phyloP scores from a whole-genome alignment of 2,113 vertebrate genomes.

The Myrmecophaga tridactyla region DNA sequence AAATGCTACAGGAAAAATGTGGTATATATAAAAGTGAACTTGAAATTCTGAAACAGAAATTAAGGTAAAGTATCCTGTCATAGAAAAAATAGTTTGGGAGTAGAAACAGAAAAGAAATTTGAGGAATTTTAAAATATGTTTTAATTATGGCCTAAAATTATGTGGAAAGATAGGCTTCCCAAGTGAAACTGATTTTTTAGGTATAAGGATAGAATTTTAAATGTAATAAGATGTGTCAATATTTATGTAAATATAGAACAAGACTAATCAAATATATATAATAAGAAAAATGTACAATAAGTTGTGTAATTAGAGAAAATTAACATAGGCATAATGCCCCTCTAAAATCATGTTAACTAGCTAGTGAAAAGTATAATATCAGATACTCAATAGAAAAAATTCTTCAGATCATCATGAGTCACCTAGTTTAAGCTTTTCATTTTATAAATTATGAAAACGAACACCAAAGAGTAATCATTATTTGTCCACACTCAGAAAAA shows the following conservation, averaged over 20 bases:
- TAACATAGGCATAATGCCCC: background rate
- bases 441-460: background rate
- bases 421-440: background rate
- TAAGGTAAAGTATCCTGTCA: constrained; percentile 84
- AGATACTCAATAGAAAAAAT: background rate
- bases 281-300: background rate
- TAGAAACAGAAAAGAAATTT: background rate
- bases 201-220: constrained; percentile 42
- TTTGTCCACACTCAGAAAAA: background rate
- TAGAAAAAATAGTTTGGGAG: constrained; percentile 11
- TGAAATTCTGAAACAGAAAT: constrained; percentile 81
- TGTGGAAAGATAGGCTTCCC: constrained; percentile 24
- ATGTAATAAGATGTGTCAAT: background rate
- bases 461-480: background rate
- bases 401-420: constrained; percentile 30
- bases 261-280: background rate
- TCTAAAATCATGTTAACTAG: background rate
- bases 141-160: constrained; percentile 6
- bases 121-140: constrained; percentile 27
- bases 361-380: constrained; percentile 3
- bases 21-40: constrained; percentile 84
- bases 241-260: background rate
- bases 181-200: constrained; percentile 36
- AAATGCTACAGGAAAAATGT: constrained; percentile 86
- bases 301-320: background rate